Evolutionary conservation across 2,113 vertebrate genomes (phyloP).

Genomic region (Chaetorhynchus papuensis): DNA sequence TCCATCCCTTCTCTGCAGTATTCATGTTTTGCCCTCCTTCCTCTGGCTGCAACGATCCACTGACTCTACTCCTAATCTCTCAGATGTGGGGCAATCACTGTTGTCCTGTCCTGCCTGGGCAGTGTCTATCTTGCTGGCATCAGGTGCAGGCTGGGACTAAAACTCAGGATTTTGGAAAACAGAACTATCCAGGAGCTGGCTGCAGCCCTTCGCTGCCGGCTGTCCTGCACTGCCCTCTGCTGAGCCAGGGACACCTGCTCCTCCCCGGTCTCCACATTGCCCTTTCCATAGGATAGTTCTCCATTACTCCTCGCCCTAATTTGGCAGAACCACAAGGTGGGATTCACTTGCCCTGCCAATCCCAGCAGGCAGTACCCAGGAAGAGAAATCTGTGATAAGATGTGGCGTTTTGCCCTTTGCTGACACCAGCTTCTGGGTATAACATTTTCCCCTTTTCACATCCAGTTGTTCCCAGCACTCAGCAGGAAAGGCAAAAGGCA

Average conservation of each 20-base stretch:
- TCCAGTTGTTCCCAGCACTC: not conserved
- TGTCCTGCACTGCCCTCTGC: constrained; percentile 52
- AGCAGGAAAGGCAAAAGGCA: not conserved
- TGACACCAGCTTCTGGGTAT: not conserved
- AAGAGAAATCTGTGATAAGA: not conserved
- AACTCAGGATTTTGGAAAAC: not conserved
- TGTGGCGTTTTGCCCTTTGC: not conserved
- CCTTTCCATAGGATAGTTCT: not conserved
- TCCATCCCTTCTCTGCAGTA: not conserved
- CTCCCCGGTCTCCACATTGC: fast-evolving
- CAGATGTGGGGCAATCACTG: not conserved
- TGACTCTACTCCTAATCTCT: not conserved
- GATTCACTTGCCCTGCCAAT: fast-evolving
- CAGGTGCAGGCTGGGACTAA: not conserved
- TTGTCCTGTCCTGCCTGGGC: not conserved
- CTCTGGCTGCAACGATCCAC: not conserved
- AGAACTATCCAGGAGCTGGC: not conserved
- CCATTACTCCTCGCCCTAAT: not conserved
- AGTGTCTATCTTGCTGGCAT: not conserved
- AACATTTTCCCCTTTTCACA: not conserved
- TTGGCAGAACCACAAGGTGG: not conserved
- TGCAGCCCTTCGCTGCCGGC: not conserved
- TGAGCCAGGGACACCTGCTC: not conserved
- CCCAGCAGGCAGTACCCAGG: not conserved
- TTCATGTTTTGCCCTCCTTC: not conserved